A percentile compares a stretch with the other conserved stretches of the same genome.
phyloP scores from a whole-genome alignment of 2,113 vertebrate species.

The Brienomyrus longianalis region DNA sequence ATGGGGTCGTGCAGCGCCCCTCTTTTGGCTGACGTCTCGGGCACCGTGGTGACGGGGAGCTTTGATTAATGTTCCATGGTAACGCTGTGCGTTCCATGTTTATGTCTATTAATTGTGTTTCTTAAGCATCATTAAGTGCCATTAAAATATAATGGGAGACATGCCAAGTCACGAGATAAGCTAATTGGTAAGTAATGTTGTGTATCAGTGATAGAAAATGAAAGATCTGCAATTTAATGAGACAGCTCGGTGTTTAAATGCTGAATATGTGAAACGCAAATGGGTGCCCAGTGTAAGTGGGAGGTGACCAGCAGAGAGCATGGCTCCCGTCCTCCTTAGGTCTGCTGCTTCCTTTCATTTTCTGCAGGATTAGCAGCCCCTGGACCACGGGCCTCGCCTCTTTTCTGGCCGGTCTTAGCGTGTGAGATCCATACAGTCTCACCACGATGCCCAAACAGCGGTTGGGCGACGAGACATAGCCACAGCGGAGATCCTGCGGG shows the following conservation, averaged over 20 bases:
- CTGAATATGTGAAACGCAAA: conserved; percentile 73
- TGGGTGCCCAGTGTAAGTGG: conserved; percentile 53
- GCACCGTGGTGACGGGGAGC: conserved; percentile 55
- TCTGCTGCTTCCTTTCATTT: background rate
- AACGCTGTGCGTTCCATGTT: conserved; percentile 64
- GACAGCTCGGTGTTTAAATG: conserved; percentile 82
- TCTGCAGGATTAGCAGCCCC: background rate
- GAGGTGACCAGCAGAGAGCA: conserved; percentile 33
- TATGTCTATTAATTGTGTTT: conserved; percentile 72
- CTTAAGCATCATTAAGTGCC: conserved; percentile 94
- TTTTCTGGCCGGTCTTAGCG: background rate
- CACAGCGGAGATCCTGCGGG: background rate
- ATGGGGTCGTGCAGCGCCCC: conserved; percentile 62
- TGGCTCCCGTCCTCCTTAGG: conserved; percentile 20
- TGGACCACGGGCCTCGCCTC: background rate
- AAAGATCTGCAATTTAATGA: conserved; percentile 91
- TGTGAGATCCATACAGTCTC: background rate
- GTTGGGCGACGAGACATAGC: background rate
- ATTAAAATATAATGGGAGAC: conserved; percentile 95
- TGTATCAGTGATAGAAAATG: conserved; percentile 91
- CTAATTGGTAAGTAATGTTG: conserved; percentile 99
- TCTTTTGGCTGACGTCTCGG: conserved; percentile 42
- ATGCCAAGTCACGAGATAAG: conserved; percentile 90
- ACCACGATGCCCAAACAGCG: background rate
- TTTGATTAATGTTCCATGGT: conserved; percentile 65